These are phyloP conservation scores for Heterochromis multidens DNA, from an alignment of 2,113 vertebrate species.

Conservation along the genomic window DNA sequence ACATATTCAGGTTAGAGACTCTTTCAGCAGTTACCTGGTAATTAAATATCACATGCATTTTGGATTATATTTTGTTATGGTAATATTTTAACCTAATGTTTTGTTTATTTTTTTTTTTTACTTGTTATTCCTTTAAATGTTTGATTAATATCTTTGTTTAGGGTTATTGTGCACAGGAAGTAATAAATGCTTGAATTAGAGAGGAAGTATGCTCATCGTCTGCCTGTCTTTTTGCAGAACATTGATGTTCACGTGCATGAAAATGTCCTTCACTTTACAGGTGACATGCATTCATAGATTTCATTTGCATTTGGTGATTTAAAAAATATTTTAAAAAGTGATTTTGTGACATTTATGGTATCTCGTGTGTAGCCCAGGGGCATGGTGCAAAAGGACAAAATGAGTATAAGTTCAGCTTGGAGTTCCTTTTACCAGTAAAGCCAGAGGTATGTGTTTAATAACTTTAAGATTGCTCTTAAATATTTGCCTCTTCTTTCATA, in stretches of 20 bases:
- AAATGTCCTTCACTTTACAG: slow-evolving; percentile 86
- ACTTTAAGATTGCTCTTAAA: not conserved
- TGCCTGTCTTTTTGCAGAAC: slow-evolving; percentile 72
- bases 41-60: not conserved
- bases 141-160: not conserved
- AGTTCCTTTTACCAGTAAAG: slow-evolving; percentile 86
- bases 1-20: not conserved
- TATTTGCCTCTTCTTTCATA: not conserved
- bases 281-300: slow-evolving; percentile 58
- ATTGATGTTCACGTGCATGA: slow-evolving; percentile 81
- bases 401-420: slow-evolving; percentile 88
- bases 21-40: not conserved
- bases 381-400: slow-evolving; percentile 94
- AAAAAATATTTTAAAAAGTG: not conserved
- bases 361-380: slow-evolving; percentile 81
- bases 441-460: slow-evolving; percentile 76
- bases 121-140: not conserved
- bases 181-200: not conserved
- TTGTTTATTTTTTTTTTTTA: not conserved
- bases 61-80: not conserved
- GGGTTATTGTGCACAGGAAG: not conserved
- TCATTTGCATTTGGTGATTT: not conserved
- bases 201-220: not conserved
- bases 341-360: not conserved
- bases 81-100: not conserved